Conservation (phyloP, 2,797 vertebrate species). For the Ara ararauna region DNA sequence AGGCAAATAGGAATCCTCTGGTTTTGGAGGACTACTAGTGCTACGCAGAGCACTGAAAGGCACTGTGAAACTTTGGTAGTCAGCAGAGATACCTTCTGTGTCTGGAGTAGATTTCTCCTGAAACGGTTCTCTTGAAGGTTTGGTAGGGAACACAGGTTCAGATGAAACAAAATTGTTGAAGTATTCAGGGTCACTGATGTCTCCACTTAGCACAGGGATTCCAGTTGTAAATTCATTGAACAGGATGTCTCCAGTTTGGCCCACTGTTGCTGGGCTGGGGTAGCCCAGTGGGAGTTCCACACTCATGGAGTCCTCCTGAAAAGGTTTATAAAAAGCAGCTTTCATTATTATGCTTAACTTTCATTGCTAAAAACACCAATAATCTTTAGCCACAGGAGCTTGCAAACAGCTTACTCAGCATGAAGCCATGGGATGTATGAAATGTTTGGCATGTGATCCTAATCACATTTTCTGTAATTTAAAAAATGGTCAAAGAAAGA, state of each 20-base stretch:
- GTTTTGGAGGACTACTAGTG: slow-evolving; percentile 7
- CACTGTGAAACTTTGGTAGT: slow-evolving; percentile 23
- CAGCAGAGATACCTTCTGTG: not conserved
- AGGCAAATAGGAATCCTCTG: slow-evolving; percentile 31
- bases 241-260: slow-evolving; percentile 8
- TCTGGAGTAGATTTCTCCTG: slow-evolving; percentile 6
- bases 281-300: slow-evolving; percentile 62
- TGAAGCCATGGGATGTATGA: not conserved
- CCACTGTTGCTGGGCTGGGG: slow-evolving; percentile 39
- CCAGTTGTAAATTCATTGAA: slow-evolving; percentile 29
- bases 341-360: not conserved
- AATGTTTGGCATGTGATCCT: not conserved
- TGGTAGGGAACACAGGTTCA: slow-evolving; percentile 16
- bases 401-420: not conserved
- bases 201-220: not conserved
- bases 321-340: not conserved
- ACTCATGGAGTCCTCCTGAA: slow-evolving; percentile 60
- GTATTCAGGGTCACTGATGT: slow-evolving; percentile 1
- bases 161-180: slow-evolving; percentile 19
- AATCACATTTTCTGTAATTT: not conserved
- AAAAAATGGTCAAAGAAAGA: not conserved
- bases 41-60: slow-evolving; percentile 48
- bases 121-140: not conserved
- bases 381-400: not conserved
- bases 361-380: not conserved